Evolutionary conservation across 2,113 vertebrate genomes (phyloP), one percentile per base, ranked within the genome.

Genomic region (Mastomys coucha): DNA sequence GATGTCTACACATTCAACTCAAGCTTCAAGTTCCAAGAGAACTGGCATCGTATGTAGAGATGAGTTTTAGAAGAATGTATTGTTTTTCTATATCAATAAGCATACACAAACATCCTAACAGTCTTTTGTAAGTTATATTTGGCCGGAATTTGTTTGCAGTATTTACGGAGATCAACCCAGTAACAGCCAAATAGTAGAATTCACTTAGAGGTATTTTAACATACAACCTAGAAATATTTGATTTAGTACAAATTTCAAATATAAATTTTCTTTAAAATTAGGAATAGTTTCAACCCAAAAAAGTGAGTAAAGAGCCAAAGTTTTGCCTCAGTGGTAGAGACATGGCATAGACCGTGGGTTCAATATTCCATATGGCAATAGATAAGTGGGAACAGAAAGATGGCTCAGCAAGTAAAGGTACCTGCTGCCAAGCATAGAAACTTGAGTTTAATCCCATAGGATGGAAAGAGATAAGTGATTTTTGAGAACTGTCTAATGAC

Each of bases 41-140:
- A 53, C 28, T 82, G 77, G 31, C 76, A 91, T n/a, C 85, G 96
- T 39, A 91, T 5, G 11, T 89, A 96, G 17, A 92, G 7, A 89
- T 96, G 8, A 85, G 36, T 72, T 93, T 96, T 78, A 90, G 78
- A 70, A 95, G 31, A 88, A 49, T 78, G n/a, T 53, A 65, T 39
- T 93, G 92, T 95, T 87, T 90, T 95, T 78, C 11, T 92, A 85
- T 39, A 36, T 93, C 92, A 81, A 93, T 72, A 94, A 91, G 97
- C 16, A 6, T 94, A 89, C 13, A 93, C 42, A 95, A 97, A 97
- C 10, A 97, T 95, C 53, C 77, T 93, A 17, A 96, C 8, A 89
- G 13, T 81, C 58, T 36, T 67, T 96, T 33, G 97, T 88, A 97
- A 97, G 42, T 89, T 70, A 91, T 95, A 36, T 94, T 85, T 95